Base-by-base conservation (phyloP, 1,140 invertebrate genomes). In the Ceratoteleas bidentatus region DNA sequence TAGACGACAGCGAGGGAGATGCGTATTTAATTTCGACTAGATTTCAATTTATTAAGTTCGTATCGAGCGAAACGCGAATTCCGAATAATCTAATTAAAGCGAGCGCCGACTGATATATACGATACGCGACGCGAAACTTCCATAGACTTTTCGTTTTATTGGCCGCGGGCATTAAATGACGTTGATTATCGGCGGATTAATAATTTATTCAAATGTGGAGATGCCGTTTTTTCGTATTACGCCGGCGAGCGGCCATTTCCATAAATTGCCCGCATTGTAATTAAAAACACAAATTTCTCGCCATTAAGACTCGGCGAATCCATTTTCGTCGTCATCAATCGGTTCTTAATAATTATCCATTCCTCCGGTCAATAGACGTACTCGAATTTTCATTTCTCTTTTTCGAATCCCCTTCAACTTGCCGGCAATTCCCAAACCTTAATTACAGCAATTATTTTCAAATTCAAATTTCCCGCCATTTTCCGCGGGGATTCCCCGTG, bases 41-140 rank as follows among this genome's bases (percentile, higher is more conserved):
- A 65, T 75, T 58, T 58, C 47, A 75, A 75, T 75, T 75, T 65
- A 75, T 75, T 56, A 38, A 58, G 13, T 45, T 43, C 34, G 24
- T 61, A 66, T 61, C 53, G 3, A 5, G 14, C 24, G 0, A 32
- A 60, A 34, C 15, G 49, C 33, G 54, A 40, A 73, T 64, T 64
- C n/a, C 60, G 58, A 56, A 52, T 65, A 58, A 64, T 65, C 53
- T 58, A 65, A 65, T 74, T 74, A 58, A 40, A 62, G 43, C 15
- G 70, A 47, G 10, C 14, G 52, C 14, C n/a, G 45, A 57, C 70
- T 73, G 69, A 73, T 64, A 34, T 56, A 57, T 56, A 52, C 43
- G 70, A 74, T 74, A 74, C 14, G 60, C 52, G 16, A 53, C 58
- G 61, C 58, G 52, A 53, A 74, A 57, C 58, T 50, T 57, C 43